Base-by-base conservation (phyloP, 1,140 invertebrate genomes). In the Charaxes varanes region DNA sequence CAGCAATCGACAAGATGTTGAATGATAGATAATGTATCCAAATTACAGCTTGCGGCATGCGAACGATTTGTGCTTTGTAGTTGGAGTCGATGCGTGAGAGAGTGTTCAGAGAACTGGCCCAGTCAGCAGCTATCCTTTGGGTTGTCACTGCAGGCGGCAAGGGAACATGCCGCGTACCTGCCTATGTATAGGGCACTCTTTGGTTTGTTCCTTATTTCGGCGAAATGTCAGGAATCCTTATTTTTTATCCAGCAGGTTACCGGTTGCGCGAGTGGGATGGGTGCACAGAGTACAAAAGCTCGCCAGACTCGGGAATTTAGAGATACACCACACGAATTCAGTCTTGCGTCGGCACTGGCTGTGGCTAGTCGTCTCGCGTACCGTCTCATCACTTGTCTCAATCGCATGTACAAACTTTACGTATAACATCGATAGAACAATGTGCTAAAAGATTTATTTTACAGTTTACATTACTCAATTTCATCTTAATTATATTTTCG, bases 221-320 rank as follows among this genome's bases (percentile, higher is more conserved):
- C 68, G 72, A 77, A 80, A 76, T 71, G 54, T 69, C 54, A 65
- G 63, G 62, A 67, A 69, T 65, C 68, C 64, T 48, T 63, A 65
- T 72, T 79, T 78, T 77, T 73, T 70, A 60, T 36, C 38, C 49
- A 56, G 66, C 72, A 77, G 70, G 76, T 73, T 70, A 73, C 55
- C 65, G 66, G 54, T 54, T 62, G 71, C 47, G 62, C 41, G 69
- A 73, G 73, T 55, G 61, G 62, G 73, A 73, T 59, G 63, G 60
- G 21, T 35, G 49, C 33, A 45, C 34, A 43, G 40, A 48, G 31
- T 38, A 45, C 53, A 56, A 73, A 71, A 70, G 72, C 68, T 71
- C 59, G 54, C 57, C 54, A 56, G 61, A 58, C 35, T 38, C 56
- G 63, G 46, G 52, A 56, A 42, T 56, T 37, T 41, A 48, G 31